Percentiles rank a stretch among this genome's conserved stretches.
phyloP scores from a whole-genome alignment of 2,888 invertebrate genomes.

The Diarsia dahlii region DNA sequence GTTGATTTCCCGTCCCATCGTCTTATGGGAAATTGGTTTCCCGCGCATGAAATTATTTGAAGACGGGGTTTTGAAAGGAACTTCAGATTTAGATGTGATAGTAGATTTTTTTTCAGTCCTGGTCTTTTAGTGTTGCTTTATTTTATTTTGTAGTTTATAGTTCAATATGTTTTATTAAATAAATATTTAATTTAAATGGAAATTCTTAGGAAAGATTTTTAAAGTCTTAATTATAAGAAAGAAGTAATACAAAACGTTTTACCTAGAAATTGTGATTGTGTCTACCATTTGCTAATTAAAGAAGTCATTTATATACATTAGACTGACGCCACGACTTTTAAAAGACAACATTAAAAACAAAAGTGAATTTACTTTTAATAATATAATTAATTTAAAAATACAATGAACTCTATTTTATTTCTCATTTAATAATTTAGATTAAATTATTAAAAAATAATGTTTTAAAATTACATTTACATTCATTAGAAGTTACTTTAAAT shows the following conservation, averaged over 20 bases:
- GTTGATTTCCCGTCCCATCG: conserved; percentile 40
- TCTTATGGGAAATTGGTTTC: conserved; percentile 42
- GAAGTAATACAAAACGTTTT: not conserved
- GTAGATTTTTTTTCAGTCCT: not conserved
- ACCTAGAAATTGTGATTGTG: not conserved
- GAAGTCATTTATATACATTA: not conserved
- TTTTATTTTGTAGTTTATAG: not conserved
- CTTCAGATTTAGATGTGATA: not conserved
- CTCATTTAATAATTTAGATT: too few relatives aligned
- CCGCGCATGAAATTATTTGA: not conserved
- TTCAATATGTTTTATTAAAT: not conserved
- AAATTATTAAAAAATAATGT: too few relatives aligned
- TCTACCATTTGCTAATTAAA: not conserved
- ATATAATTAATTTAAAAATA: not conserved
- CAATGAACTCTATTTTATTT: not conserved
- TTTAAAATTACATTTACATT: conserved; percentile 11
- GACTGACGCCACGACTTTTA: not conserved
- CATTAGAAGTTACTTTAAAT: conserved; percentile 19
- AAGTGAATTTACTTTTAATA: not conserved
- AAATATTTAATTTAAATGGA: too few relatives aligned
- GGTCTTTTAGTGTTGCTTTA: not conserved
- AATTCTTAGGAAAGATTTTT: not conserved
- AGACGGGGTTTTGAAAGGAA: conserved; percentile 6
- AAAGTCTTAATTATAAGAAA: not conserved
- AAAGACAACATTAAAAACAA: not conserved